Evolutionary conservation across 1,140 invertebrate genomes (phyloP), one percentile per base, ranked within the genome.

Genomic region (Copidosoma floridanum): DNA sequence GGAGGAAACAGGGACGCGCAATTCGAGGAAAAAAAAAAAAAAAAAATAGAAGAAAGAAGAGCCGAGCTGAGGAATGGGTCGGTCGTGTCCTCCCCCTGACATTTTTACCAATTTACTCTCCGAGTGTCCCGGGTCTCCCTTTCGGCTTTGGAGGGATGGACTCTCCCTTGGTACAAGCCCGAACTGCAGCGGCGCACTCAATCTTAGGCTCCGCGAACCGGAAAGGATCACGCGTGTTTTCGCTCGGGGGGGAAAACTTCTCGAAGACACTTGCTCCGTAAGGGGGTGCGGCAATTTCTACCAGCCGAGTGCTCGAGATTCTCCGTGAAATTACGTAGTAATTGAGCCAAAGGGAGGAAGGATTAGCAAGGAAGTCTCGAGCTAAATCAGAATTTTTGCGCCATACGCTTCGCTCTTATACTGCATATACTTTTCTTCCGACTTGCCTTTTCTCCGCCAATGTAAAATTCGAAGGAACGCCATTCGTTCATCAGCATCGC

Each of bases 51-150:
- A 32, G 29, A 12, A 32, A 32, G 29, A 32, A 32, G 29, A 60
- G 65, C 27, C 44, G 23, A 57, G 40, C 57, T 61, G 65, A 66
- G 65, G 58, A 67, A 71, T 70, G 61, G 65, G 48, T 41, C 48
- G 52, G 52, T 65, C 56, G 59, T 66, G 63, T 68, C 64, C 46
- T 61, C 61, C 60, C 56, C 52, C 57, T 23, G 65, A 68, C 64
- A 69, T 69, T 72, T 71, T 72, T 71, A 68, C 65, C 71, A 74
- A 73, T 73, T 74, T 70, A 68, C 63, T 65, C 37, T 8, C 52
- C 14, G 29, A 12, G 29, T 12, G 29, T 32, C 29, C 40, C 40
- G n/a, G n/a, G n/a, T n/a, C n/a, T n/a, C n/a, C n/a, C n/a, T n/a
- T n/a, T n/a, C n/a, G n/a, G n/a, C n/a, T n/a, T n/a, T n/a, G n/a